Evolutionary conservation across 2,888 invertebrate genomes (phyloP).

Genomic region (Chydorus sphaericus): DNA sequence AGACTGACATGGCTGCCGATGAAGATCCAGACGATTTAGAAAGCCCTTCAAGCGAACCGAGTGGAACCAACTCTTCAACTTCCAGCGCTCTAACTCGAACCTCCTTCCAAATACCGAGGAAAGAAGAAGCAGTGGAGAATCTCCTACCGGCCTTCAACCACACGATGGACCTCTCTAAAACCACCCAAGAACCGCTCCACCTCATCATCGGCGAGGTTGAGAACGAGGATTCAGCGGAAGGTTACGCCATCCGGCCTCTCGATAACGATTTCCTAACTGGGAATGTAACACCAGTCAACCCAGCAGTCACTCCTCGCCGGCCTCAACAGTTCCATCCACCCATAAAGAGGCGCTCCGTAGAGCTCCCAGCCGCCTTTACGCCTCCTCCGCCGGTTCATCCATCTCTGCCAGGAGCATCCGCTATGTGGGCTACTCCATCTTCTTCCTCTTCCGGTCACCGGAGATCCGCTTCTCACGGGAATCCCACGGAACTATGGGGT

Average conservation of each 20-base stretch:
- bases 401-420: neutral
- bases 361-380: neutral
- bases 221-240: slow-evolving; percentile 5
- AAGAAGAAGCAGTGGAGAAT: neutral
- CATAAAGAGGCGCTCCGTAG: neutral
- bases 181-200: neutral
- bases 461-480: slow-evolving; percentile 8
- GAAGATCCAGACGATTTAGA: neutral
- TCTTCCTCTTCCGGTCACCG: neutral
- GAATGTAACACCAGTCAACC: neutral
- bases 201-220: slow-evolving; percentile 1
- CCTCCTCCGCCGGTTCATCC: neutral
- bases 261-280: slow-evolving; percentile 1
- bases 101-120: neutral
- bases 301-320: neutral
- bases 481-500: neutral
- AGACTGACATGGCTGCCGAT: neutral
- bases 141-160: neutral
- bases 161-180: neutral
- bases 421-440: neutral
- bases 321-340: neutral
- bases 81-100: neutral
- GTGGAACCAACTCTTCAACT: neutral
- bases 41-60: neutral
- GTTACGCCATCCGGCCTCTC: slow-evolving; percentile 5